phyloP scores from a whole-genome alignment of 2,888 invertebrate species.

The Trimorus sp. region DNA sequence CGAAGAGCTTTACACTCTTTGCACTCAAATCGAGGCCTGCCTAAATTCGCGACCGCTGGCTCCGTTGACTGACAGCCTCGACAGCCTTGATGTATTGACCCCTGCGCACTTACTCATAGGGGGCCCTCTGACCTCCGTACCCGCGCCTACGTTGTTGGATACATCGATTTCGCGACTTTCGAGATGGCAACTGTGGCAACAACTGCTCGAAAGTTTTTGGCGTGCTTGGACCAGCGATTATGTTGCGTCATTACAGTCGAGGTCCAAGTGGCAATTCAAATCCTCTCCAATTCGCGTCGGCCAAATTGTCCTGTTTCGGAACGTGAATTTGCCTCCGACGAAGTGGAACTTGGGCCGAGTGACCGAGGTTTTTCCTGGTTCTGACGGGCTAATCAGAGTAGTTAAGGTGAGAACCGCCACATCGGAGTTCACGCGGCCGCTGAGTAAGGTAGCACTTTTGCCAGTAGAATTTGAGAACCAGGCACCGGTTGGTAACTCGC shows the following conservation, averaged over 20 bases:
- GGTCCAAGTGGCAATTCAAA: background rate
- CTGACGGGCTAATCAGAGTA: background rate
- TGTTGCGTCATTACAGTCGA: background rate
- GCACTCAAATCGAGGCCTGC: background rate
- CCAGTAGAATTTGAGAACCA: background rate
- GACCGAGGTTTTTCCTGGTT: background rate
- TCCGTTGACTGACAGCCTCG: background rate
- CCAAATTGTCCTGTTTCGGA: background rate
- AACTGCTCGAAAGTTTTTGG: background rate
- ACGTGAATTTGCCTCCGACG: background rate
- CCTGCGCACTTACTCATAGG: background rate
- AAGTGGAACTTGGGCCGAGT: constrained; percentile 11
- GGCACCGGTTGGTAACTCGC: too few relatives aligned
- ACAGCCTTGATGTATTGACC: background rate
- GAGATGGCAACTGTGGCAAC: background rate
- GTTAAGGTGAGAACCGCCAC: background rate
- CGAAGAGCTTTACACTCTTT: background rate
- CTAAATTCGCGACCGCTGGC: constrained; percentile 4
- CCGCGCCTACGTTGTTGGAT: background rate
- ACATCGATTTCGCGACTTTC: background rate
- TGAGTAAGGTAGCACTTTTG: background rate
- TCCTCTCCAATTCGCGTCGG: background rate
- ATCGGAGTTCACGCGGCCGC: background rate
- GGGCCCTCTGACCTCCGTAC: background rate
- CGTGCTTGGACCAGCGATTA: background rate